These are phyloP conservation scores for Coptotermes formosanus DNA, from an alignment of 1,140 invertebrate genomes.

Conservation along the genomic window DNA sequence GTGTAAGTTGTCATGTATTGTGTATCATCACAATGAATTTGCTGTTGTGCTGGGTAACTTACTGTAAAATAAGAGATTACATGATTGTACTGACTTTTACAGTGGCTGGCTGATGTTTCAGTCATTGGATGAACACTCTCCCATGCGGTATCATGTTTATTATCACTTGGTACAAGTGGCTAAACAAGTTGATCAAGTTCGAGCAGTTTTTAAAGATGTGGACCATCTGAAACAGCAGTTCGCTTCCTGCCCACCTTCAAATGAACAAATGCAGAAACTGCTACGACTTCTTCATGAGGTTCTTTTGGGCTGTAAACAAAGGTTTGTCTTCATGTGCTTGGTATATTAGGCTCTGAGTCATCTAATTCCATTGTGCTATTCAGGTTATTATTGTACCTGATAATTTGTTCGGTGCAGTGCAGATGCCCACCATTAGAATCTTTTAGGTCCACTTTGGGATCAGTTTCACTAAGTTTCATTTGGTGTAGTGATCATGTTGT, in stretches of 20 bases:
- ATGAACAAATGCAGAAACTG: slow-evolving; percentile 90
- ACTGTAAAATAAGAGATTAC: neutral
- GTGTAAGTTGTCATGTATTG: slow-evolving; percentile 63
- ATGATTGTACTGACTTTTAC: slow-evolving; percentile 40
- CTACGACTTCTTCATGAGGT: slow-evolving; percentile 87
- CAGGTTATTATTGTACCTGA: no score
- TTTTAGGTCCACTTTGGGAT: no score
- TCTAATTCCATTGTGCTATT: no score
- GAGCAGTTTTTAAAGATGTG: slow-evolving; percentile 75
- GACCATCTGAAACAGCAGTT: slow-evolving; percentile 84
- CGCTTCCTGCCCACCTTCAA: slow-evolving; percentile 75
- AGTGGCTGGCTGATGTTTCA: slow-evolving; percentile 86
- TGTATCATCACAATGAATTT: neutral
- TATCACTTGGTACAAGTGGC: slow-evolving; percentile 87
- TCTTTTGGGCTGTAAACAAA: slow-evolving; percentile 68
- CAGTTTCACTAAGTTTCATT: no score
- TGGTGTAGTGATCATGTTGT: no score
- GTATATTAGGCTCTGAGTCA: no score
- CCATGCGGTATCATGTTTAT: slow-evolving; percentile 89
- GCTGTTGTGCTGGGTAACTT: neutral
- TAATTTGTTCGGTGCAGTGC: no score
- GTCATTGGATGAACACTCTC: slow-evolving; percentile 79
- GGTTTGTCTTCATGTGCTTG: slow-evolving; percentile 46
- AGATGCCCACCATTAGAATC: no score
- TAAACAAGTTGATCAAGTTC: slow-evolving; percentile 79